Conservation (phyloP, 92 coral and sea anemone genomes). For the Anthopleura xanthogrammica region DNA sequence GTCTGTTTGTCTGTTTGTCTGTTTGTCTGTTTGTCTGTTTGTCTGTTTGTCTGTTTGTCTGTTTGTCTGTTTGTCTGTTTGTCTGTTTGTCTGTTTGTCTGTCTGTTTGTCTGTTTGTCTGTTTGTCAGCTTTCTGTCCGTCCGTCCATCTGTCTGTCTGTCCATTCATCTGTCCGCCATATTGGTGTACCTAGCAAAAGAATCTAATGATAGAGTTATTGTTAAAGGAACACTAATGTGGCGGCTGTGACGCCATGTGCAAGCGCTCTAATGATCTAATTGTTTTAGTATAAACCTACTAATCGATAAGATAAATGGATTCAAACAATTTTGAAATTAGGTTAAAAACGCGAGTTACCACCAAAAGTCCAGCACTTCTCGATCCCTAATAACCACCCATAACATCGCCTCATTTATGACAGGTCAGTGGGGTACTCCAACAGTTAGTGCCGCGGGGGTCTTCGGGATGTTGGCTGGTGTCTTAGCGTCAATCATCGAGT, state of each 20-base stretch:
- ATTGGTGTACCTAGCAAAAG: too few relatives aligned
- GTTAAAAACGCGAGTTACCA: too few relatives aligned
- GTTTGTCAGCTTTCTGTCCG: background rate
- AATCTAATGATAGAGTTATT: too few relatives aligned
- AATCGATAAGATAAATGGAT: too few relatives aligned
- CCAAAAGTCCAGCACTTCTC: too few relatives aligned
- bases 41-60: background rate
- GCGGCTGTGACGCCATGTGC: too few relatives aligned
- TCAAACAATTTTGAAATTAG: too few relatives aligned
- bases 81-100: background rate
- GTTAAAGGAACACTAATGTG: too few relatives aligned
- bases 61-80: background rate
- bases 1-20: background rate
- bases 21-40: background rate
- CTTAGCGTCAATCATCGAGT: constrained; percentile 77
- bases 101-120: background rate
- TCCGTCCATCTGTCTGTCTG: background rate
- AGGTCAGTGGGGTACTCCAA: constrained; percentile 95
- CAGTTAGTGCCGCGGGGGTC: constrained; percentile 87
- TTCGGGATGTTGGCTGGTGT: constrained; percentile 93
- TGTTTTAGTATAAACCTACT: too few relatives aligned
- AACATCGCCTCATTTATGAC: background rate
- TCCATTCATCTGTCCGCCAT: too few relatives aligned
- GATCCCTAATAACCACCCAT: too few relatives aligned
- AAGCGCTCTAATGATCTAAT: too few relatives aligned